Conservation (phyloP, 1,140 invertebrate species). For the Drosophila busckii region DNA sequence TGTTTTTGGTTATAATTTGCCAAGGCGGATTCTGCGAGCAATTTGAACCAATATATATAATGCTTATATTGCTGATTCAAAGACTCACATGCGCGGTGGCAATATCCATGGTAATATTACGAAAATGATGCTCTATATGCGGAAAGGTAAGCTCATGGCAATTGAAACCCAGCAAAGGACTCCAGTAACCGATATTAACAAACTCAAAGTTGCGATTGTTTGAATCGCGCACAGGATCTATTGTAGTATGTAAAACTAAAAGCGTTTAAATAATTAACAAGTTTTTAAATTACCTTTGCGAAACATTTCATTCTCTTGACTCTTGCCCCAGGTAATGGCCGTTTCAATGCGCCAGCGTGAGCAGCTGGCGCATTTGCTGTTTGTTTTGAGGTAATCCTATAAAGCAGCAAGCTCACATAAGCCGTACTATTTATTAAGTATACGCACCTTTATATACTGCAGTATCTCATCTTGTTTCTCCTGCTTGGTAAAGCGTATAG, state of each 20-base stretch:
- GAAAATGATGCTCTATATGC: conserved; percentile 88
- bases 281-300: conserved; percentile 10
- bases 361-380: conserved; percentile 86
- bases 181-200: conserved; percentile 86
- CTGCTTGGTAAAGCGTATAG: conserved; percentile 84
- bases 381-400: conserved; percentile 68
- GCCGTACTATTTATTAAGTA: neutral
- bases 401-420: neutral
- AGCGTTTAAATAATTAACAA: too few species aligned
- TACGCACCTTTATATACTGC: conserved; percentile 78
- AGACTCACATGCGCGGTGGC: conserved; percentile 79
- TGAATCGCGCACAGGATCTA: conserved; percentile 38
- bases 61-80: conserved; percentile 58
- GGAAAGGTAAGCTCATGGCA: conserved; percentile 87
- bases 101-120: conserved; percentile 85
- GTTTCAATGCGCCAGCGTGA: conserved; percentile 67
- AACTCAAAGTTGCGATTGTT: conserved; percentile 78
- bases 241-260: neutral
- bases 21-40: conserved; percentile 89
- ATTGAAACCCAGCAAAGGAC: conserved; percentile 83
- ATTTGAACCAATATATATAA: conserved; percentile 61
- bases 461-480: conserved; percentile 83
- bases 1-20: conserved; percentile 84
- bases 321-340: conserved; percentile 73
- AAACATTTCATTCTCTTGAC: conserved; percentile 57